Base-by-base conservation (phyloP, 1,140 invertebrate genomes). In the Caenorhabditis tropicalis region DNA sequence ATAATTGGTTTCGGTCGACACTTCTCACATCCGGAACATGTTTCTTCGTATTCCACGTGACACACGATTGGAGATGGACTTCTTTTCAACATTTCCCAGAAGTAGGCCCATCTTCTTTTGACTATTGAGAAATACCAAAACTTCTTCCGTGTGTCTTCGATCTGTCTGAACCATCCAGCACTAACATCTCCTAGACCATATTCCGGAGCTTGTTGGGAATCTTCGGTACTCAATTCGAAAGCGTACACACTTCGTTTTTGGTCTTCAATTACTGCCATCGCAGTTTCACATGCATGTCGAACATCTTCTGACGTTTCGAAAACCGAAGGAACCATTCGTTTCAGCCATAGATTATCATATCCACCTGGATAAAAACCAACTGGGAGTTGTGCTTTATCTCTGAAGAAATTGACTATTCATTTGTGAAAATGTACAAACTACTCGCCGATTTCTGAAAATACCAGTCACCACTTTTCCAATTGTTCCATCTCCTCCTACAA, bases 401-500 rank as follows among this genome's bases (percentile, higher is more conserved):
- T 82, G 5, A 48, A 31, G 9, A 43, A 21, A 12, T 39, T 43
- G 39, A 43, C 5, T 43, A 6, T 43, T 12, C 5, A 43, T 43
- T 5, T 12, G 12, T 43, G 12, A 43, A 43, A 43, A 43, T 29
- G 4, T 5, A 56, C 19, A 65, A 74, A 15, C 10, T n/a, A 24
- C 31, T 27, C 51, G 60, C 82, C 82, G 27, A 74, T 84, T 85
- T 21, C 49, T 85, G 39, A 84, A 87, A 16, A 87, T 87, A 2
- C 86, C 86, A 31, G 86, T 87, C 16, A 87, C 82, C 9, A 87
- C 86, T 36, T 70, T 51, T 29, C 65, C 82, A 12, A 87, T 82
- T 16, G 86, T 87, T 85, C 86, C 86, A 84, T 87, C 86, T 29
- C 86, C 86, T 36, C 86, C 86, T 27, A 87, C 86, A 21, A 87